Evolutionary conservation across 2,797 vertebrate genomes (phyloP).

Genomic region (Dryobates pubescens): DNA sequence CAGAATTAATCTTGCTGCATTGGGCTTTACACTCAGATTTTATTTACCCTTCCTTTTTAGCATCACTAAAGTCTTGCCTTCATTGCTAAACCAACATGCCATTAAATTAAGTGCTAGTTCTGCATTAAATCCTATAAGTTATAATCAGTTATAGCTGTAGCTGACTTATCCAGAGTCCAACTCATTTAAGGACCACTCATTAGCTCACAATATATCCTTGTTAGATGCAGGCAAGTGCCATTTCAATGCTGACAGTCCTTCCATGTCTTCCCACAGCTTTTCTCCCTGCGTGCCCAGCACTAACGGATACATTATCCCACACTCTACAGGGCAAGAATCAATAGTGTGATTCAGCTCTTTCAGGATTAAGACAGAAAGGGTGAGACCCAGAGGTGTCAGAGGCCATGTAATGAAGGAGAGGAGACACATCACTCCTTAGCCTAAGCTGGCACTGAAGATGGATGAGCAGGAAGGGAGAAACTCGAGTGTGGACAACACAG

Average conservation of each 20-base stretch:
- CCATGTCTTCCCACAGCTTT: background rate
- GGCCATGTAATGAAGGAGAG: background rate
- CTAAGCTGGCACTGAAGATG: background rate
- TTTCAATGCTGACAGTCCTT: background rate
- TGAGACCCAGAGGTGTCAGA: background rate
- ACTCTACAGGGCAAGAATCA: background rate
- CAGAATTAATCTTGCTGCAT: constrained; percentile 2
- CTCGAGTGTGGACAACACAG: background rate
- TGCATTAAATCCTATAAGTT: background rate
- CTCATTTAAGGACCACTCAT: background rate
- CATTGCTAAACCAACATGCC: background rate
- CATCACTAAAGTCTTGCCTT: background rate
- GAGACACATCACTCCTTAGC: background rate
- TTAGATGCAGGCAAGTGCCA: background rate
- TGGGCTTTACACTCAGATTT: background rate
- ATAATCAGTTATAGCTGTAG: background rate
- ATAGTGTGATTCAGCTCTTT: background rate
- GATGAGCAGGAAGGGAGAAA: background rate
- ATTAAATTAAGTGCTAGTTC: background rate
- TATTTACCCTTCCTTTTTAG: constrained; percentile 3
- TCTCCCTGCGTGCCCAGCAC: background rate
- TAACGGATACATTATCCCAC: background rate
- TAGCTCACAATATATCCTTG: background rate
- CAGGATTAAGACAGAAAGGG: background rate
- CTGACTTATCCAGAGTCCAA: background rate